These are phyloP conservation scores for Mantis religiosa DNA, from an alignment of 2,888 invertebrate species.

Conservation along the genomic window DNA sequence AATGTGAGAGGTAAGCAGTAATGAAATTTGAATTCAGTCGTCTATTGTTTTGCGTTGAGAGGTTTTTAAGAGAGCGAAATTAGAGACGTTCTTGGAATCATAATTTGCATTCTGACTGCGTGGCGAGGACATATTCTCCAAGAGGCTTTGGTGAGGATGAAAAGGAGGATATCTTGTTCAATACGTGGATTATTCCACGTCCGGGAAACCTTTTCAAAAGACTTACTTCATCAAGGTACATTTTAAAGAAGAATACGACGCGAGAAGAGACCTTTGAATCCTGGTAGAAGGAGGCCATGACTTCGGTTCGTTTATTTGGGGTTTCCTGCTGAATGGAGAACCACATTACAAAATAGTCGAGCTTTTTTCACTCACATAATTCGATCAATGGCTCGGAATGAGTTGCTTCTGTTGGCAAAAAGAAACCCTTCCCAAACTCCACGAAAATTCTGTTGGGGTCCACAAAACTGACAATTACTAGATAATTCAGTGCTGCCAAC, in stretches of 20 bases:
- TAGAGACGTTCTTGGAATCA: background rate
- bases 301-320: background rate
- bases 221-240: background rate
- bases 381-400: background rate
- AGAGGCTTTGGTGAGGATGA: background rate
- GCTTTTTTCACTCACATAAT: background rate
- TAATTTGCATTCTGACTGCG: background rate
- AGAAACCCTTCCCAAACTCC: background rate
- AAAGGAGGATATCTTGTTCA: background rate
- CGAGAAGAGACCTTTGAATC: background rate
- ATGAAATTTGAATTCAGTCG: too few relatives aligned
- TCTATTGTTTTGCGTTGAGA: too few relatives aligned
- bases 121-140: background rate
- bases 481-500: background rate
- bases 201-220: background rate
- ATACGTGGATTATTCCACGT: background rate
- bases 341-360: background rate
- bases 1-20: too few relatives aligned
- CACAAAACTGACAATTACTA: background rate
- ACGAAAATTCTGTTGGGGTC: background rate
- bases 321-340: background rate
- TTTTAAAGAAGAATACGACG: background rate
- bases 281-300: background rate
- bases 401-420: background rate
- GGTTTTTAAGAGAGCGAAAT: too few relatives aligned